Evolutionary conservation across 2,888 invertebrate species (phyloP).

Genomic region (Mesoligia furuncula): DNA sequence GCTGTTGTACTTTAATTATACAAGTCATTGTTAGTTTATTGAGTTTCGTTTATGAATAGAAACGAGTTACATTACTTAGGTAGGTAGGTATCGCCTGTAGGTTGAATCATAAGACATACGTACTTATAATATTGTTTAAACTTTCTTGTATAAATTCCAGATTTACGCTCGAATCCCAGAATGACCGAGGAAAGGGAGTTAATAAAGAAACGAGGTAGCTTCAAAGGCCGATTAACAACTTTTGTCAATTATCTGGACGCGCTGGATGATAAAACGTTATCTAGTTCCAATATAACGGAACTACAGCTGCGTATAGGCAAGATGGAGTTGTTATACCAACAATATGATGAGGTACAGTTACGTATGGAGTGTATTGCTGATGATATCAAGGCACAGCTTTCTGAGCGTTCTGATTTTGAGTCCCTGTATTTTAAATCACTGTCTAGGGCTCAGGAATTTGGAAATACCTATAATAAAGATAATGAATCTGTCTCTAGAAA

Average conservation of each 20-base stretch:
- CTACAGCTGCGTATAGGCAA: constrained; percentile 10
- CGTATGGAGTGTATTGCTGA: constrained; percentile 3
- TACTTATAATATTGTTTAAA: too few species aligned
- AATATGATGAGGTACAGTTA: background rate
- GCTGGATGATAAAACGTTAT: background rate
- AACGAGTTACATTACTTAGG: background rate
- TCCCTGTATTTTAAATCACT: background rate
- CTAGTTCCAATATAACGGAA: background rate
- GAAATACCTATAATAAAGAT: background rate
- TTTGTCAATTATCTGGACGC: constrained; percentile 6
- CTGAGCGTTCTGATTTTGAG: background rate
- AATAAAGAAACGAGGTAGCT: constrained; percentile 11
- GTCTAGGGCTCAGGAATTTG: background rate
- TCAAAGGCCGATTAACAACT: constrained; percentile 8
- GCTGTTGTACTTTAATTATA: background rate
- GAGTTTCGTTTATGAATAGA: background rate
- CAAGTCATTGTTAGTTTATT: background rate
- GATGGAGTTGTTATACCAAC: constrained; percentile 10
- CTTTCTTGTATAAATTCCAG: constrained; percentile 1
- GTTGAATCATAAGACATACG: too few species aligned
- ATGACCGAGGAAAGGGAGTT: constrained; percentile 8
- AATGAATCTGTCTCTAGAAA: background rate
- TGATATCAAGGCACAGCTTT: constrained; percentile 2
- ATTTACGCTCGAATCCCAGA: background rate
- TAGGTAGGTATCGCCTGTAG: too few species aligned